A percentile compares a stretch with the other conserved stretches of the same genome.
These are phyloP conservation scores for Magallana nippona DNA, from an alignment of 2,888 invertebrate species.

Conservation along the genomic window DNA sequence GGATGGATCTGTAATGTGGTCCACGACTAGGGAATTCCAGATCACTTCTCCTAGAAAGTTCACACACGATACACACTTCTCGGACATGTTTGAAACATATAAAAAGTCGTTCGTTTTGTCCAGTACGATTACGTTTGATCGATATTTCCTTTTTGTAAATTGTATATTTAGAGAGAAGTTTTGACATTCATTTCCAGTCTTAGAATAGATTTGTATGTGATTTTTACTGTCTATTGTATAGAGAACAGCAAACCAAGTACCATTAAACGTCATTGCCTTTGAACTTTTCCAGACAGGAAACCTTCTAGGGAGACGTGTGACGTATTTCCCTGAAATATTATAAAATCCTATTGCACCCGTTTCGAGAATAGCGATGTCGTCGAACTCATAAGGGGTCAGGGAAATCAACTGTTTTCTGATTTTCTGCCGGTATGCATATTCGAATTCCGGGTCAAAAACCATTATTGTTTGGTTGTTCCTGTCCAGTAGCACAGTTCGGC, in stretches of 20 bases:
- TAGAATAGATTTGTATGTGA: background rate
- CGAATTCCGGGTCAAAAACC: conserved; percentile 17
- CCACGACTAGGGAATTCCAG: conserved; percentile 8
- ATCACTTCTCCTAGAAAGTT: conserved; percentile 11
- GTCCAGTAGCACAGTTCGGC: conserved; percentile 31
- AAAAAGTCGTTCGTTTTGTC: background rate
- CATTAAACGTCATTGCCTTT: conserved; percentile 10
- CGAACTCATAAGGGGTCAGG: background rate
- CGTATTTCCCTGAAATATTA: conserved; percentile 28
- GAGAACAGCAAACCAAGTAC: conserved; percentile 23
- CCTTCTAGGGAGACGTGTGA: background rate
- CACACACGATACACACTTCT: conserved; percentile 25
- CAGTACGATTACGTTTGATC: background rate
- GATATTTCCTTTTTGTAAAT: background rate
- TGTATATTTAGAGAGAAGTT: background rate
- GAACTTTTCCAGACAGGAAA: conserved; percentile 13
- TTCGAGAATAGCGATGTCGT: conserved; percentile 20
- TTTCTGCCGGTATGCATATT: conserved; percentile 18
- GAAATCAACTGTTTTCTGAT: background rate
- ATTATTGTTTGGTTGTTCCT: conserved; percentile 18
- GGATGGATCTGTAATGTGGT: background rate
- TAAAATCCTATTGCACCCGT: background rate
- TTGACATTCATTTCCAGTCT: background rate
- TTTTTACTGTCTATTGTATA: background rate
- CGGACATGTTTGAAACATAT: conserved; percentile 20